Evolutionary conservation across 2,888 invertebrate species (phyloP), one percentile per base, ranked within the genome.

Genomic region (Tenodera sinensis): DNA sequence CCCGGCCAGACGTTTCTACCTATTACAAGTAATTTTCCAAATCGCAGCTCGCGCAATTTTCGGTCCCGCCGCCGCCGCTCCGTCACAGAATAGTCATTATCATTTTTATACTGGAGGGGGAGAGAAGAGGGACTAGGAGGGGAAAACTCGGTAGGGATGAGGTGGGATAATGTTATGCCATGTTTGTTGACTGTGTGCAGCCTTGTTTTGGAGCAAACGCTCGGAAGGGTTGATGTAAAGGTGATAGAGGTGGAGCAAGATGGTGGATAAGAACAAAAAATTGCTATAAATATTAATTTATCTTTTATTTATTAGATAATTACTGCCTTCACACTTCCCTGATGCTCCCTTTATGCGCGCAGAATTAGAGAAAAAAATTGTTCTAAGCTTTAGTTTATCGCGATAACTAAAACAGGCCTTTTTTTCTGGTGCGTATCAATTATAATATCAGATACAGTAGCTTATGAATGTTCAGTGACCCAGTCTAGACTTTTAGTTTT

Each of bases 21-120:
- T 83, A 89, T 89, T 89, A 89, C 82, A 83, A 88, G 89, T 89
- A 89, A 89, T 89, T 89, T 89, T 89, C 89, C 88, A 89, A 89
- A 89, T 88, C 89, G 89, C 85, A 85, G 88, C 88, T 89, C 89
- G 89, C 89, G 85, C 89, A 89, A 88, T 89, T 89, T 89, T 89
- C 86, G 89, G 89, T 87, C 89, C 83, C 34, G 42, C 47, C 47
- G 47, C 47, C 34, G 20, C 20, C 34, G 81, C 54, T 71, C 54
- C 54, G 81, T 81, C 86, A 15, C 86, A 87, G 71, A 82, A 71
- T 82, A 54, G 85, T 89, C 81, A 89, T 89, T 89, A 89, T 89
- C 85, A 89, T 89, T 89, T 89, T 85, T 89, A 89, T 89, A 89
- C 83, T 30, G 85, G 85, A 81, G 84, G 71, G 88, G 30, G 84